phyloP scores from a whole-genome alignment of 2,888 invertebrate genomes.

The Cerceris ruficornis region DNA sequence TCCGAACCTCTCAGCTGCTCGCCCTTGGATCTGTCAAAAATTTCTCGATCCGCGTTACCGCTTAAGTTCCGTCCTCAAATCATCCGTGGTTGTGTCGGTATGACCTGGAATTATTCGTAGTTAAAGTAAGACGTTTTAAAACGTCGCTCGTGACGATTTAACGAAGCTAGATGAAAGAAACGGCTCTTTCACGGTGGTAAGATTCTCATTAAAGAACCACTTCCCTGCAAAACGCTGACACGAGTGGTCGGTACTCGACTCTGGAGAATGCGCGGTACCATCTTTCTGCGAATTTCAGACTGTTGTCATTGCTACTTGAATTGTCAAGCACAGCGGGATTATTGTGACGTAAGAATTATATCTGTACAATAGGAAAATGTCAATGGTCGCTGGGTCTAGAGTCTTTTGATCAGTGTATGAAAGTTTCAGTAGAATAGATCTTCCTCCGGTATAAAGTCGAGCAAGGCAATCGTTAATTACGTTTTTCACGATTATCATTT shows the following conservation, averaged over 20 bases:
- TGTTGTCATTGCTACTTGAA: background rate
- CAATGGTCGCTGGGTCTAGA: background rate
- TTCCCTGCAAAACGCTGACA: background rate
- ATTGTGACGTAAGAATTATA: constrained; percentile 7
- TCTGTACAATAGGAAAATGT: background rate
- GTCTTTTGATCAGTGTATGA: background rate
- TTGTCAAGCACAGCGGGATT: background rate
- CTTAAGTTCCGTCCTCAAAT: background rate
- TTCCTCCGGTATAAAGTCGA: background rate
- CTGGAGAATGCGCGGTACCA: background rate
- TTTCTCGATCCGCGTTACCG: background rate
- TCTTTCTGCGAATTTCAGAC: background rate
- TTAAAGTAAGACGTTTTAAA: background rate
- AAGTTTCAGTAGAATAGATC: background rate
- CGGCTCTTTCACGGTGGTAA: background rate
- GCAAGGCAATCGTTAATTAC: background rate
- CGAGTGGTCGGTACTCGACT: background rate
- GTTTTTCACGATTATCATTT: background rate
- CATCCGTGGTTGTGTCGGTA: no score
- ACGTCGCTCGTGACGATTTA: background rate
- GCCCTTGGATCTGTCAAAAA: constrained; percentile 45
- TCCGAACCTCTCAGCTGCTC: constrained; percentile 39
- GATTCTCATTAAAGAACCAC: background rate
- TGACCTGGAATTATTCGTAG: background rate
- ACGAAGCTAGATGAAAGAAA: background rate